Conservation (phyloP, 2,797 vertebrate genomes). For the Otolemur crassicaudatus region DNA sequence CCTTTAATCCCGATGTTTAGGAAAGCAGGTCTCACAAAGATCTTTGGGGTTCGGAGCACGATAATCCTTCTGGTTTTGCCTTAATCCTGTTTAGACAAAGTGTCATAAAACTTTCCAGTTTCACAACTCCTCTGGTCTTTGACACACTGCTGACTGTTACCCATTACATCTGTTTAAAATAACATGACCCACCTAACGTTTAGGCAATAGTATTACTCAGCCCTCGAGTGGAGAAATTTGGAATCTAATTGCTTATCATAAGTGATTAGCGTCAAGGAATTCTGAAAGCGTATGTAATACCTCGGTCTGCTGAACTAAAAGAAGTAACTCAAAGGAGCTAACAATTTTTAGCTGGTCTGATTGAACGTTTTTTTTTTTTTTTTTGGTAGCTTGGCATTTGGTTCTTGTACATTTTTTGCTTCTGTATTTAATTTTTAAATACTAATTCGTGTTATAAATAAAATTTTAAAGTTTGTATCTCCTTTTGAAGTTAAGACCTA, state of each 20-base stretch:
- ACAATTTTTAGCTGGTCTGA: not conserved
- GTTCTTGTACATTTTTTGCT: not conserved
- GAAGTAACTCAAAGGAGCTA: not conserved
- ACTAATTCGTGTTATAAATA: not conserved
- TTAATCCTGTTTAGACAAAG: slow-evolving; percentile 77
- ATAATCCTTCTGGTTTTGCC: slow-evolving; percentile 58
- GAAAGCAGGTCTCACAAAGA: slow-evolving; percentile 61
- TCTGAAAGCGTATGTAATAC: not conserved
- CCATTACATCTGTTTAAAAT: slow-evolving; percentile 57
- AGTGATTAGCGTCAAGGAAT: slow-evolving; percentile 72
- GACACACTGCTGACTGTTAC: slow-evolving; percentile 53
- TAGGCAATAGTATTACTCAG: slow-evolving; percentile 72
- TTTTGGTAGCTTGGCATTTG: not conserved
- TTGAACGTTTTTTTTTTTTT: not conserved
- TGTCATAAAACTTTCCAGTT: slow-evolving; percentile 68
- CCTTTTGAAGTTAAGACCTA: slow-evolving; percentile 8
- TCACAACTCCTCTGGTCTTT: slow-evolving; percentile 56
- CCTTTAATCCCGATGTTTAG: slow-evolving; percentile 71
- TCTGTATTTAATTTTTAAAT: slow-evolving; percentile 39
- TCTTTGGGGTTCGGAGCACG: slow-evolving; percentile 40
- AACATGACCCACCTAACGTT: slow-evolving; percentile 59
- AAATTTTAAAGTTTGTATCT: slow-evolving; percentile 31
- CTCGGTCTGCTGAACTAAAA: not conserved
- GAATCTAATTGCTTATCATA: slow-evolving; percentile 52
- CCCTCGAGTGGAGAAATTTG: slow-evolving; percentile 70